Conservation (phyloP, 2,113 vertebrate species). For the Macquaria australasica region DNA sequence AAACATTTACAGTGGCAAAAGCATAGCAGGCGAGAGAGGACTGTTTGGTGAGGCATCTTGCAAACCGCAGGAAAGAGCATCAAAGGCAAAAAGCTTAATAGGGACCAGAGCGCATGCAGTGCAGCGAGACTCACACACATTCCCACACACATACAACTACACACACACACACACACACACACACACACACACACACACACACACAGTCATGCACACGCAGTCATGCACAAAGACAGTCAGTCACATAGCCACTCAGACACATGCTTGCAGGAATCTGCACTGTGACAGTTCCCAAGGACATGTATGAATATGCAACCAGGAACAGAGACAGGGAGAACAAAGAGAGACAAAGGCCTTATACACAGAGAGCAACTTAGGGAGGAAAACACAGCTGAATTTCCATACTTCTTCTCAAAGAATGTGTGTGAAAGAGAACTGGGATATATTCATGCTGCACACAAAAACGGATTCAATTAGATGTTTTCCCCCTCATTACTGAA, state of each 20-base stretch:
- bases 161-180: conserved; percentile 24
- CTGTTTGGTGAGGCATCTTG: conserved; percentile 57
- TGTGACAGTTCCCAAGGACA: conserved; percentile 49
- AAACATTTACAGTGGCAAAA: conserved; percentile 29
- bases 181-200: conserved; percentile 32
- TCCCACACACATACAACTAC: conserved; percentile 10
- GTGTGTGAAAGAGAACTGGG: neutral
- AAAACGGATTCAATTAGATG: neutral
- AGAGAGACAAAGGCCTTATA: conserved; percentile 39
- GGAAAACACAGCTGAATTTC: conserved; percentile 29
- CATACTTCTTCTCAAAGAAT: conserved; percentile 11
- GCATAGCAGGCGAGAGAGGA: conserved; percentile 30
- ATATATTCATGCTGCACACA: conserved; percentile 7
- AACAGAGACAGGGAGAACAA: conserved; percentile 40
- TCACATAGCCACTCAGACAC: conserved; percentile 33
- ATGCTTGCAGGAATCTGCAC: conserved; percentile 38
- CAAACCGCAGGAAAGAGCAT: conserved; percentile 63
- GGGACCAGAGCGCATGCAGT: conserved; percentile 47
- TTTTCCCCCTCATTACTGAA: neutral
- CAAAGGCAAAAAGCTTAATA: conserved; percentile 64
- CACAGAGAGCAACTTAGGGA: neutral
- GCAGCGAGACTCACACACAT: conserved; percentile 42
- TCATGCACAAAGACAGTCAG: conserved; percentile 37
- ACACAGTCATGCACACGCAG: neutral
- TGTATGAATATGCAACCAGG: conserved; percentile 57